Evolutionary conservation across 2,888 invertebrate genomes (phyloP), one percentile per base, ranked within the genome.

Genomic region (Tanypteryx hageni): DNA sequence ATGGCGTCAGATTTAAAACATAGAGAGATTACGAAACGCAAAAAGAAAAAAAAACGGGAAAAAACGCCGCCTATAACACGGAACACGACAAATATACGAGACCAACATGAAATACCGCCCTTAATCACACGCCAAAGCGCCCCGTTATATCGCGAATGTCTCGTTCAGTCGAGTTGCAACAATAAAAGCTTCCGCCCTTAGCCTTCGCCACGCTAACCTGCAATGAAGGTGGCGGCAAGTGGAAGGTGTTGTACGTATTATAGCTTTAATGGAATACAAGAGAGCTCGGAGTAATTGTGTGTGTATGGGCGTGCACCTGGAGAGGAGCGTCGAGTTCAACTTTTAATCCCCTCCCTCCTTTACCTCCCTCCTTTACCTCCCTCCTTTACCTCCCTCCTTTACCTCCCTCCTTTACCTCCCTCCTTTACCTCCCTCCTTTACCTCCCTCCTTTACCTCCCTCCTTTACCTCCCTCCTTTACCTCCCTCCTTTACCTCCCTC

Each of bases 211-310:
- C 58, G 85, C 85, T 57, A 86, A 86, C 31, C 86, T 61, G 89
- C 11, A 13, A n/a, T 14, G 82, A 83, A 83, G 57, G 83, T 56
- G 82, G 44, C 5, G 44, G 44, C 44, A 44, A 16, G 56, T 44
- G 82, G 16, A 27, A 56, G 82, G 82, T 82, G 83, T 57, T 83
- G 83, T 83, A n/a, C n/a, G n/a, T n/a, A 56, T 56, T 83, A 83
- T 83, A 83, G 61, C 89, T 89, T 89, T 89, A 89, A 89, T 89
- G 89, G 89, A 89, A 89, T 89, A 89, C 89, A 56, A 44, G 89
- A 61, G n/a, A 57, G 56, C 16, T n/a, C n/a, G 10, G 68, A 61
- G 64, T 89, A 68, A 89, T 64, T 64, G 64, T 64, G 44, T 44
- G 59, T 89, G 64, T 27, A n/a, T 18, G 89, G 64, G 1, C 11